Evolutionary conservation across 2,888 invertebrate genomes (phyloP), one percentile per base, ranked within the genome.

Genomic region (Phortica magna): DNA sequence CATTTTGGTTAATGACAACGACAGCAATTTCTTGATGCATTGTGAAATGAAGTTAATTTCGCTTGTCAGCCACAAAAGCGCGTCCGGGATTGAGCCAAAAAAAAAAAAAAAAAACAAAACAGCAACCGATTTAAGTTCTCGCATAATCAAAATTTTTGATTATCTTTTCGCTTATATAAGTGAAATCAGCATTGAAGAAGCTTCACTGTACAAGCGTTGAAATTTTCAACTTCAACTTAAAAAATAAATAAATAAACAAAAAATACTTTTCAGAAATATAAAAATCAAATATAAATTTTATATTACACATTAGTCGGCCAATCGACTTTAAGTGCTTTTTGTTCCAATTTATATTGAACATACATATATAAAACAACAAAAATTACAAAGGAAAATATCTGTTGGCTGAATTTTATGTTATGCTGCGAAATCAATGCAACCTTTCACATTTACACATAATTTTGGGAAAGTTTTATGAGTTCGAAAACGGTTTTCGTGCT

Each of bases 31-130:
- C 78, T 81, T 83, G 82, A 84, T 84, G 48, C 48, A 2, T 31
- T 31, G 79, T 84, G 87, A 87, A 84, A 82, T 87, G 83, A 86
- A 87, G 85, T 87, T 86, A 86, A 86, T 86, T 86, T 87, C 70
- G 42, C 31, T 42, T 74, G 77, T 55, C 77, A 77, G 65, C 42
- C 55, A 65, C 7, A 78, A 80, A 80, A 70, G 78, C 79, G 79
- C 79, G 75, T 64, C 79, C 76, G 77, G 75, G 72, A 55, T 72
- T 14, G 31, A 53, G 41, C 65, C 19, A 67, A 70, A 80, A 53
- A 67, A 72, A 74, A 53, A n/a, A n/a, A n/a, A n/a, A n/a, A n/a
- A n/a, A 71, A 76, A 53, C 42, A 17, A 67, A 14, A 42, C 31
- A 4, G 31, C 31, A 31, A 31, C 31, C 39, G 65, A 22, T 12